Percentiles rank a stretch among this genome's conserved stretches.
phyloP scores from a whole-genome alignment of 2,113 vertebrate species.

The Sinocyclocheilus maitianheensis region DNA sequence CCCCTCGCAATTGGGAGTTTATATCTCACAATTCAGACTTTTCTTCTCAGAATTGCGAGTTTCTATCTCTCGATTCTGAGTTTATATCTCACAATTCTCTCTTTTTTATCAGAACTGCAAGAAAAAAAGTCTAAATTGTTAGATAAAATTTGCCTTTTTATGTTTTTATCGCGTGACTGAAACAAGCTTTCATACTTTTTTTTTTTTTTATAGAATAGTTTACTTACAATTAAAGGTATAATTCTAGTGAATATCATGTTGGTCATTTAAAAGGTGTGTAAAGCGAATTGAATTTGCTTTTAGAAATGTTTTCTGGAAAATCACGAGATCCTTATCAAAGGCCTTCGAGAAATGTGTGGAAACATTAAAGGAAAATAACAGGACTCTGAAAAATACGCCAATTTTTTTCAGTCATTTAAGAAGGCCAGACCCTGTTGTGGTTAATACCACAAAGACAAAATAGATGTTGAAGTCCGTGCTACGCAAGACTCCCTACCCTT shows the following conservation, averaged over 20 bases:
- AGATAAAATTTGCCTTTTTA: background rate
- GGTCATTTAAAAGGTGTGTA: conserved; percentile 21
- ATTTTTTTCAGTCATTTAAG: conserved; percentile 26
- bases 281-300: conserved; percentile 20
- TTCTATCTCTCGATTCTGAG: too few relatives aligned
- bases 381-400: conserved; percentile 7
- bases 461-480: conserved; percentile 37
- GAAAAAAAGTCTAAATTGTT: background rate
- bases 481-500: conserved; percentile 46
- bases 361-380: conserved; percentile 40
- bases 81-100: too few relatives aligned
- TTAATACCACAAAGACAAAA: conserved; percentile 21
- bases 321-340: conserved; percentile 34
- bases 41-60: too few relatives aligned
- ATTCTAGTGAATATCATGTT: background rate
- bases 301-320: conserved; percentile 35
- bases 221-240: background rate
- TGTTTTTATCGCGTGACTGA: background rate
- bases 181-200: background rate
- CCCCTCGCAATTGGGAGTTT: too few relatives aligned
- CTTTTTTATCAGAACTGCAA: background rate
- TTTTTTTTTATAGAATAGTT: background rate
- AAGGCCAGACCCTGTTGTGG: conserved; percentile 31
- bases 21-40: too few relatives aligned
- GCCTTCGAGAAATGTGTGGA: conserved; percentile 25